Percentiles rank a stretch among this genome's conserved stretches.
Conservation (phyloP, 53 echinoderm and acorn worm species). For the Henricia sp. region DNA sequence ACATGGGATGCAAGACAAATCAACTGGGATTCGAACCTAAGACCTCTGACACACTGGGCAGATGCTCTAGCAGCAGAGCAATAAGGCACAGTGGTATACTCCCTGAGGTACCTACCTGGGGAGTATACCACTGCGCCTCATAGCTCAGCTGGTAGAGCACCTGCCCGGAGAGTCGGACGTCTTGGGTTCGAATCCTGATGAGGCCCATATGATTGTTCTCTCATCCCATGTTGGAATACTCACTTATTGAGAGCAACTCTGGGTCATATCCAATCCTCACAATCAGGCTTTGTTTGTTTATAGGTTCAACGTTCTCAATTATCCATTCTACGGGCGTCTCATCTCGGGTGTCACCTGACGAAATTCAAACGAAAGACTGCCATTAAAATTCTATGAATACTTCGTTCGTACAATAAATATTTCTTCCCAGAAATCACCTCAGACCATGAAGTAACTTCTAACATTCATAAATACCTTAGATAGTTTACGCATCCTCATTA, state of each 20-base stretch:
- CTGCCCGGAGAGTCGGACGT: no score
- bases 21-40: no score
- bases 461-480: not conserved
- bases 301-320: conserved; percentile 36
- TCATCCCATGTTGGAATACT: conserved; percentile 32
- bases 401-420: not conserved
- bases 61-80: not conserved
- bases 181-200: no score
- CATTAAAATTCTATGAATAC: not conserved
- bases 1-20: no score
- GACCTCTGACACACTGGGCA: not conserved
- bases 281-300: conserved; percentile 47
- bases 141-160: not conserved
- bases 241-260: conserved; percentile 76
- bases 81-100: not conserved
- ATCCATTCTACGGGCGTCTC: conserved; percentile 58
- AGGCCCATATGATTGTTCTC: not conserved
- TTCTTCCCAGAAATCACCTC: not conserved
- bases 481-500: no score
- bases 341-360: conserved; percentile 43
- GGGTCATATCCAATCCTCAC: conserved; percentile 77
- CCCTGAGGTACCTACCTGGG: no score
- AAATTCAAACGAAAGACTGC: not conserved
- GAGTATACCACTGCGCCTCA: not conserved
- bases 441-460: not conserved